phyloP scores from a whole-genome alignment of 2,113 vertebrate species.

The Parus major region DNA sequence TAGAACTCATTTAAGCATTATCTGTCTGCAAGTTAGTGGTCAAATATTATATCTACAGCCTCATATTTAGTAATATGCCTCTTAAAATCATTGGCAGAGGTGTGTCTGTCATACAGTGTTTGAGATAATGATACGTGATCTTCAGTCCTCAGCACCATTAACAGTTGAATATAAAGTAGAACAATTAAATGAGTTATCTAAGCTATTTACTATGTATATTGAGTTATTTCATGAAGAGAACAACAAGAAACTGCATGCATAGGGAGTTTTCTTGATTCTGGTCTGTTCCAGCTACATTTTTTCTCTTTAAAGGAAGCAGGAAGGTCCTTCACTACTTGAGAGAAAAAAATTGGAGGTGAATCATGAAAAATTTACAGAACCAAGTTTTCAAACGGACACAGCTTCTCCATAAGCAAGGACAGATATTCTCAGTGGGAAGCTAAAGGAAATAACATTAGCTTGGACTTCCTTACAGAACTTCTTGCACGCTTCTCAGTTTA shows the following conservation, averaged over 20 bases:
- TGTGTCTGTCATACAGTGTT: not conserved
- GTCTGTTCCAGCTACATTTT: not conserved
- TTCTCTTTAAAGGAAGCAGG: not conserved
- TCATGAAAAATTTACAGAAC: not conserved
- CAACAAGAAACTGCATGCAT: not conserved
- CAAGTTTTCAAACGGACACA: not conserved
- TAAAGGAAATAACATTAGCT: not conserved
- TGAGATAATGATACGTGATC: not conserved
- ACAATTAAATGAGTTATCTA: not conserved
- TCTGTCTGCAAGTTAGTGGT: not conserved
- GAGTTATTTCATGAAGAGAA: not conserved
- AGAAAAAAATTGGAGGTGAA: not conserved
- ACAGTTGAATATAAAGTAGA: not conserved
- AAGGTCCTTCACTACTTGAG: not conserved
- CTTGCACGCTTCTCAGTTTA: not conserved
- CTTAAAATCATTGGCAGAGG: not conserved
- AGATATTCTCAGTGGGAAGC: not conserved
- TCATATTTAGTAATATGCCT: not conserved
- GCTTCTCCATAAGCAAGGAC: not conserved
- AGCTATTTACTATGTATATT: not conserved
- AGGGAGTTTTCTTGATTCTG: not conserved
- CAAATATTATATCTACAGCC: not conserved
- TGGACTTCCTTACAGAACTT: not conserved
- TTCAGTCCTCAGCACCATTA: not conserved
- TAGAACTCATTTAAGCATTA: fast-evolving